Evolutionary conservation across 1,140 invertebrate genomes (phyloP).

Genomic region (Sinella curviseta): DNA sequence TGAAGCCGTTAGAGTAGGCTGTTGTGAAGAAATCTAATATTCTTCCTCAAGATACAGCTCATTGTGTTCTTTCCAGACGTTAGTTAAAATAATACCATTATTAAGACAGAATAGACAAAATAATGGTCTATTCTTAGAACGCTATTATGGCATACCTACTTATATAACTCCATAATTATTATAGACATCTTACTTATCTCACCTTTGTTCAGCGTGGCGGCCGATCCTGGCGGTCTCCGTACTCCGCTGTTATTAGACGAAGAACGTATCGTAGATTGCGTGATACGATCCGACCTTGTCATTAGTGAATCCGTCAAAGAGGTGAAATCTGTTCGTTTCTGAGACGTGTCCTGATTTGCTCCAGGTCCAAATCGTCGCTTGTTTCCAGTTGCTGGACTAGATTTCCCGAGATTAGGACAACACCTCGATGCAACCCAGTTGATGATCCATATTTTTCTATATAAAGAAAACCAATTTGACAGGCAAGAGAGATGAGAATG

Average conservation of each 20-base stretch:
- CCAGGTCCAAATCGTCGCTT: slow-evolving; percentile 35
- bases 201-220: slow-evolving; percentile 36
- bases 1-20: too few species aligned
- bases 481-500: too few species aligned
- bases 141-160: neutral
- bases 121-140: too few species aligned
- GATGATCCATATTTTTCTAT: slow-evolving; percentile 42
- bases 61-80: too few species aligned
- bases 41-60: too few species aligned
- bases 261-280: slow-evolving; percentile 26
- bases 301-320: slow-evolving; percentile 42
- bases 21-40: too few species aligned
- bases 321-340: slow-evolving; percentile 43
- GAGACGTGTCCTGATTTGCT: slow-evolving; percentile 38
- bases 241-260: slow-evolving; percentile 16
- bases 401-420: slow-evolving; percentile 39
- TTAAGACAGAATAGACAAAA: too few species aligned
- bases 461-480: neutral
- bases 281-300: slow-evolving; percentile 31
- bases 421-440: slow-evolving; percentile 42
- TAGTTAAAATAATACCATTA: too few species aligned
- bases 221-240: slow-evolving; percentile 12
- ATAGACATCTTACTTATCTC: neutral
- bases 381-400: slow-evolving; percentile 33
- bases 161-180: too few species aligned